Percentiles rank a stretch among this genome's conserved stretches.
These are phyloP conservation scores for Halcyon malimbica DNA, from an alignment of 2,113 vertebrate genomes.

Conservation along the genomic window DNA sequence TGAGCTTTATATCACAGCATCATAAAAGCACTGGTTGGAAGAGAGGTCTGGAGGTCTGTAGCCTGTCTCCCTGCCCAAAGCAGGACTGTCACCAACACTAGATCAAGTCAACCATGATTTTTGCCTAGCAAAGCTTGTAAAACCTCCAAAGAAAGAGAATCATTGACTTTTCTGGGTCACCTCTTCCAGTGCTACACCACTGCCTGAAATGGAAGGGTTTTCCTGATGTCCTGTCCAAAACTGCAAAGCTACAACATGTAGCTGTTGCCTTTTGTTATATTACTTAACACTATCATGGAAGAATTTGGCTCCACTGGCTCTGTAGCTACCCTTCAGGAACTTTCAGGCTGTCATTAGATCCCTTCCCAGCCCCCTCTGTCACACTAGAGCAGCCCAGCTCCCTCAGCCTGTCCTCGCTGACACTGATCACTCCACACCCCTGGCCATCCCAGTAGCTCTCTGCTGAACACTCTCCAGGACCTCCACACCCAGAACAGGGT, in stretches of 20 bases:
- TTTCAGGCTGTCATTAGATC: background rate
- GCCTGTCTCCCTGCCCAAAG: background rate
- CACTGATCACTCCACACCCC: background rate
- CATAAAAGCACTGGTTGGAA: background rate
- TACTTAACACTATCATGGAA: background rate
- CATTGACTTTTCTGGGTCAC: background rate
- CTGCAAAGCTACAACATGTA: background rate
- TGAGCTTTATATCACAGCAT: background rate
- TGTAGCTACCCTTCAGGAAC: background rate
- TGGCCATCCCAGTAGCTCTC: background rate
- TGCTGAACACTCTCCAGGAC: background rate
- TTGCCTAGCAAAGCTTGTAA: background rate
- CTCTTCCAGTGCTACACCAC: background rate
- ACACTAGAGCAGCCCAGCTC: background rate
- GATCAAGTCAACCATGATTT: background rate
- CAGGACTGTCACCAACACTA: background rate
- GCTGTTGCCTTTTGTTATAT: background rate
- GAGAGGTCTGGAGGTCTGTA: background rate
- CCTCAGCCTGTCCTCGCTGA: background rate
- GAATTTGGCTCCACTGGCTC: background rate
- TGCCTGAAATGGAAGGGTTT: background rate
- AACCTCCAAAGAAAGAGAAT: background rate
- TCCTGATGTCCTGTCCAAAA: background rate
- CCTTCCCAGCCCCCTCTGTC: background rate
- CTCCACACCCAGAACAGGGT: background rate